A percentile compares a stretch with the other conserved stretches of the same genome.
phyloP scores from a whole-genome alignment of 2,888 invertebrate species.

The Tolmerus cingulatus region DNA sequence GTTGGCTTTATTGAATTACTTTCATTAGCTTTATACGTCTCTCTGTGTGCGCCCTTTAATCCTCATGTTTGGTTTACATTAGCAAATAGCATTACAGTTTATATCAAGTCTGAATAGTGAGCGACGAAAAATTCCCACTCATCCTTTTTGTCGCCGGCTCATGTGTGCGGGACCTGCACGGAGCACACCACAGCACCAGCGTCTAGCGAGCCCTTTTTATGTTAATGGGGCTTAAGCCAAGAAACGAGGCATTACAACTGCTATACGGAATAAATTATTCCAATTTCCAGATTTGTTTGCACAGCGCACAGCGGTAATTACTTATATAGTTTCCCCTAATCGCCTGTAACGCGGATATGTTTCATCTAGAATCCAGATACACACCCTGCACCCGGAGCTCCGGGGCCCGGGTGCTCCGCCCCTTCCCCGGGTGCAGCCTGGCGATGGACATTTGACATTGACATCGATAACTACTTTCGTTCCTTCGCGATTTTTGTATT shows the following conservation, averaged over 20 bases:
- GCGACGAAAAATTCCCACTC: neutral
- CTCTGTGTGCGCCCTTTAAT: neutral
- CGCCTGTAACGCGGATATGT: slow-evolving; percentile 5
- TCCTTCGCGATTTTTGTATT: neutral
- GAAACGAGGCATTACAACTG: slow-evolving; percentile 19
- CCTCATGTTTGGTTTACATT: slow-evolving; percentile 21
- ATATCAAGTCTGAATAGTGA: neutral
- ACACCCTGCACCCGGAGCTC: neutral
- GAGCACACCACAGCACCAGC: neutral
- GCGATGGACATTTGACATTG: neutral
- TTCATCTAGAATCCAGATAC: neutral
- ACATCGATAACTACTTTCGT: neutral
- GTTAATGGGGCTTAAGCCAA: neutral
- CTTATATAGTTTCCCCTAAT: slow-evolving; percentile 16
- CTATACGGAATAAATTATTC: slow-evolving; percentile 11
- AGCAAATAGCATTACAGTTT: slow-evolving; percentile 6
- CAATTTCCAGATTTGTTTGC: slow-evolving; percentile 13
- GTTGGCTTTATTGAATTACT: slow-evolving; percentile 21
- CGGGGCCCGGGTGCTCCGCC: neutral
- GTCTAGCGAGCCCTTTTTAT: neutral
- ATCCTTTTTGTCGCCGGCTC: slow-evolving; percentile 7
- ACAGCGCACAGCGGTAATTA: neutral
- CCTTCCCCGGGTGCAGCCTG: neutral
- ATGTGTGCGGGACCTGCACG: neutral
- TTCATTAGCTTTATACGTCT: neutral